phyloP scores from a whole-genome alignment of 1,140 invertebrate genomes.

The Leptoteleia sp. region DNA sequence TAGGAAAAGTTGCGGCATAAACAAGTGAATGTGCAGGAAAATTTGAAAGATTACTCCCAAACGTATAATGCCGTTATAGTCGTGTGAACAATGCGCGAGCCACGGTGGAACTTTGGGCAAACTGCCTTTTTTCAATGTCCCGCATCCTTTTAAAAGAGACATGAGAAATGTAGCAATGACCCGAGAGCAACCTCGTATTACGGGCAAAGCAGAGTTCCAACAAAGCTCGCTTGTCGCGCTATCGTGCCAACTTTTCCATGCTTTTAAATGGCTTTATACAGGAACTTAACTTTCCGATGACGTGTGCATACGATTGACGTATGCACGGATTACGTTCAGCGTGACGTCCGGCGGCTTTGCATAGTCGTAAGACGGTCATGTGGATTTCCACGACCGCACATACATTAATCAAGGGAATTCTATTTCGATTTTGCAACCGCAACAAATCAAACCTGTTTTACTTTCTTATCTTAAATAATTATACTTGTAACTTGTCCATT shows the following conservation, averaged over 20 bases:
- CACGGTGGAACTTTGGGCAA: conserved; percentile 42
- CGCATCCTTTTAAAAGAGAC: conserved; percentile 27
- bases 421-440: background rate
- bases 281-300: conserved; percentile 48
- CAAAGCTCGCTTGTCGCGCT: conserved; percentile 39
- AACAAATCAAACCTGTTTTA: conserved; percentile 1
- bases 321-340: conserved; percentile 31
- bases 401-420: conserved; percentile 21
- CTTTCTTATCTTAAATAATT: background rate
- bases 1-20: conserved; percentile 53
- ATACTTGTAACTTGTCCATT: too few species aligned
- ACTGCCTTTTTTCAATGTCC: conserved; percentile 61
- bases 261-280: conserved; percentile 54
- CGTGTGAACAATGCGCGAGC: conserved; percentile 32
- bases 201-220: conserved; percentile 30
- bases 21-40: conserved; percentile 33
- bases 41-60: conserved; percentile 59
- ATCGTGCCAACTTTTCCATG: conserved; percentile 49
- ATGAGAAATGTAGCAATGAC: conserved; percentile 57
- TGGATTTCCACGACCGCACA: conserved; percentile 5
- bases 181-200: conserved; percentile 48
- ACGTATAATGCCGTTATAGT: conserved; percentile 26
- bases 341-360: conserved; percentile 3
- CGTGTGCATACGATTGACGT: conserved; percentile 49
- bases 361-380: conserved; percentile 7